Evolutionary conservation across 2,797 vertebrate genomes (phyloP), one percentile per base, ranked within the genome.

Genomic region (Clamator glandarius): DNA sequence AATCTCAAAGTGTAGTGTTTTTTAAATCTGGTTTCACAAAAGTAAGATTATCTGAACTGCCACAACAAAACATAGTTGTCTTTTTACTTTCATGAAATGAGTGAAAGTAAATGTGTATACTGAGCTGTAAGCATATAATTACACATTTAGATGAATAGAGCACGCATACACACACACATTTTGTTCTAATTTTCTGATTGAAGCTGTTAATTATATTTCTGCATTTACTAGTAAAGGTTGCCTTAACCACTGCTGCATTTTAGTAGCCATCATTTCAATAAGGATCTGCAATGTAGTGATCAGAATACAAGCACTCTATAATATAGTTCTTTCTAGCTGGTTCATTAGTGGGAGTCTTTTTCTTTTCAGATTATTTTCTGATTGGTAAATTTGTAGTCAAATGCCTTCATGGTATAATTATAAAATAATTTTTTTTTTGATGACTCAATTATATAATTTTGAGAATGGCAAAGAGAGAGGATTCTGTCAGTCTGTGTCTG

Each of bases 81-180:
- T 67, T 36, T 55, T 61, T 58, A 61, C 36, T 17, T 61, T 29
- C 36, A 16, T 72, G 31, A 72, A 87, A 67, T 16, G 35, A 64
- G 26, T 70, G 67, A 64, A 69, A 51, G 73, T 62, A 52, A 57
- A 76, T 1, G 1, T 24, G 21, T 77, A 31, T 52, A 79, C 33
- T 50, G 31, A 58, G 39, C 61, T 75, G 41, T 61, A 62, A 75
- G 50, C 58, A 8, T 19, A 4, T 36, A 48, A 12, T 64, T 66
- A 35, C 41, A 46, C 21, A 25, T 76, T 63, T 26, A 85, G 18
- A 15, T 76, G 57, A 69, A 33, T 21, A 59, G 42, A 5, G 9
- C 25, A 52, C 13, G 0, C 4, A 11, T 1, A 3, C 25, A 11
- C 31, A 26, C 50, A 12, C 20, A 19, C 4, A 14, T 16, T 29